Evolutionary conservation across 2,113 vertebrate genomes (phyloP).

Genomic region (Apteryx mantelli): DNA sequence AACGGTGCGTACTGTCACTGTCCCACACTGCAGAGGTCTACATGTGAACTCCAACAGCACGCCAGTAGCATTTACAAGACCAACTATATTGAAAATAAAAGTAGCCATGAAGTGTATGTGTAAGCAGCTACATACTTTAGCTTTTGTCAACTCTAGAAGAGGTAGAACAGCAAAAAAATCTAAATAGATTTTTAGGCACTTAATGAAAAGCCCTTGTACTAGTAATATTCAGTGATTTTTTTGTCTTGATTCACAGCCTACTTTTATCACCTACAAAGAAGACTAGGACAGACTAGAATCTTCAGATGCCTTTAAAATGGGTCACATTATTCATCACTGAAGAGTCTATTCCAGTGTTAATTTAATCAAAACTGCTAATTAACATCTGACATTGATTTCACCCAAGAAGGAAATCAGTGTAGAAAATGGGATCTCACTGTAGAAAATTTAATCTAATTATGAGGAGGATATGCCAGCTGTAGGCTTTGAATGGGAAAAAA

Average conservation of each 20-base stretch:
- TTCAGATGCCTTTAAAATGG: conserved; percentile 71
- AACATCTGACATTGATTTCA: conserved; percentile 70
- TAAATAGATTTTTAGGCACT: not conserved
- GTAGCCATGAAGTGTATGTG: fast-evolving
- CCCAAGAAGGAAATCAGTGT: conserved; percentile 44
- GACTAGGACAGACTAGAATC: conserved; percentile 39
- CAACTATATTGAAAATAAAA: not conserved
- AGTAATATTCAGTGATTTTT: not conserved
- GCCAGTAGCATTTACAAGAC: fast-evolving
- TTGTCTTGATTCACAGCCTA: conserved; percentile 52
- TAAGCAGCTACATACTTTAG: not conserved
- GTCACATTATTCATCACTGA: conserved; percentile 72
- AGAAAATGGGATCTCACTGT: conserved; percentile 42
- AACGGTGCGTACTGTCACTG: fast-evolving
- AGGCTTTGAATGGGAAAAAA: not conserved
- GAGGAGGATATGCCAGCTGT: conserved; percentile 10
- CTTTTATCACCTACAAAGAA: conserved; percentile 64
- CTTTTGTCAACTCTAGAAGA: not conserved
- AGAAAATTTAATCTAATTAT: conserved; percentile 40
- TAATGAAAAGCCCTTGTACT: not conserved
- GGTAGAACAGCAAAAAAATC: not conserved
- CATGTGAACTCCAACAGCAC: not conserved
- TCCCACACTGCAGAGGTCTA: not conserved
- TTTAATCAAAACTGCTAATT: conserved; percentile 78
- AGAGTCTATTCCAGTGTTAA: conserved; percentile 54